Evolutionary conservation across 2,797 vertebrate genomes (phyloP), one percentile per base, ranked within the genome.

Genomic region (Gymnoscopelus braueri): DNA sequence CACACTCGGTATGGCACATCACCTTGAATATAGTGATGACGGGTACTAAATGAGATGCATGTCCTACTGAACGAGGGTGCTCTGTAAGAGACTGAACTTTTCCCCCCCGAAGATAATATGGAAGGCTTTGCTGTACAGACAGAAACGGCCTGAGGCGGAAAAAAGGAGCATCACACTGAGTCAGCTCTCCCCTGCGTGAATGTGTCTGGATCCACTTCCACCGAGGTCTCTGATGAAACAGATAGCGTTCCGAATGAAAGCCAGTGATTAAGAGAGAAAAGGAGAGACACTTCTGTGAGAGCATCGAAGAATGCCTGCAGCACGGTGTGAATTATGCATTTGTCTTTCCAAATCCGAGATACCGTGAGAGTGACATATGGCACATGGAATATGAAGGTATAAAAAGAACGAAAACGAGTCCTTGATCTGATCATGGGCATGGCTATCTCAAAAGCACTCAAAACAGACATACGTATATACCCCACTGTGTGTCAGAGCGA

Each of bases 131-230:
- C 86, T 70, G 74, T 68, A 57, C 75, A 91, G 86, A 89, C 86
- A 91, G 85, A 93, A 89, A 80, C 80, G 74, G 83, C 93, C 88
- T 3, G 78, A 82, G 91, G 93, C 91, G 39, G 7, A 60, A 87
- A 63, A 79, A 82, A 89, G 71, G 74, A 79, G 74, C 78, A 78
- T 69, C 78, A 75, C 76, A 81, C 89, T 90, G 89, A 91, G 80
- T 91, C 88, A 82, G 85, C 88, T 79, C 67, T 85, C 77, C 80
- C 87, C 55, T 55, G 68, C 62, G 86, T 80, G 86, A 85, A 26
- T 65, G 52, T 44, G 77, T 84, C 80, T 83, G 77, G 68, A 75
- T 86, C 65, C 77, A 67, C 82, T 81, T 85, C 87, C 84, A 87
- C 74, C 73, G 65, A 58, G 69, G 66, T 67, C 82, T 83, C 71